These are phyloP conservation scores for Hemibagrus wyckioides DNA, from an alignment of 2,113 vertebrate genomes.

Conservation along the genomic window DNA sequence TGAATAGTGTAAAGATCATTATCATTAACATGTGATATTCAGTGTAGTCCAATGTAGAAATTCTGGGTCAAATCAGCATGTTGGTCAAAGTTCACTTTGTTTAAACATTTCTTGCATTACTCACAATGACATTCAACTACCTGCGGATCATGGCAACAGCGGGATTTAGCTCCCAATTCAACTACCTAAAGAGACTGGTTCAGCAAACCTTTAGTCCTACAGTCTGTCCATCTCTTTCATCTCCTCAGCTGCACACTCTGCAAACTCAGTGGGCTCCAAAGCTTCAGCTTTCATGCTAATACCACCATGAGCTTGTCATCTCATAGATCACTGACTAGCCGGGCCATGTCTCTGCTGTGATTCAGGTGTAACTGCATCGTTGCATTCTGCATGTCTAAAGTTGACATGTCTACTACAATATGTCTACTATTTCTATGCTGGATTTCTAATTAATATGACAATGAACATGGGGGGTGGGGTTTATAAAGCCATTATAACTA, in stretches of 20 bases:
- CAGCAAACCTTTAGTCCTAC: neutral
- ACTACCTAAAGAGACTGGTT: neutral
- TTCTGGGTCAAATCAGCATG: neutral
- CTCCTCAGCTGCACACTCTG: neutral
- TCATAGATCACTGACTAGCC: neutral
- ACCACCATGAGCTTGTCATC: neutral
- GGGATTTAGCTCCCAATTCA: neutral
- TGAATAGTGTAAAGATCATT: neutral
- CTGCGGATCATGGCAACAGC: no score
- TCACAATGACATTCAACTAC: no score
- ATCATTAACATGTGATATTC: neutral
- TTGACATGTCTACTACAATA: no score
- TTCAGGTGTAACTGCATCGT: no score
- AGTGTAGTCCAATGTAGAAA: neutral
- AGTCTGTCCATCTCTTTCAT: neutral
- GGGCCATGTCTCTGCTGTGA: neutral
- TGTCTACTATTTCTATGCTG: neutral
- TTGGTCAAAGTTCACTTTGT: no score
- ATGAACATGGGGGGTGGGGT: no score
- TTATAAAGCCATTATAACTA: no score
- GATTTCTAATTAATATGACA: neutral
- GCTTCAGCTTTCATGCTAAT: neutral
- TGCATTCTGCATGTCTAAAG: neutral
- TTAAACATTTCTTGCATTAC: no score
- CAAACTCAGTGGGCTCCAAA: neutral